Evolutionary conservation across 2,113 vertebrate genomes (phyloP), one percentile per base, ranked within the genome.

Genomic region (Phalacrocorax carbo): DNA sequence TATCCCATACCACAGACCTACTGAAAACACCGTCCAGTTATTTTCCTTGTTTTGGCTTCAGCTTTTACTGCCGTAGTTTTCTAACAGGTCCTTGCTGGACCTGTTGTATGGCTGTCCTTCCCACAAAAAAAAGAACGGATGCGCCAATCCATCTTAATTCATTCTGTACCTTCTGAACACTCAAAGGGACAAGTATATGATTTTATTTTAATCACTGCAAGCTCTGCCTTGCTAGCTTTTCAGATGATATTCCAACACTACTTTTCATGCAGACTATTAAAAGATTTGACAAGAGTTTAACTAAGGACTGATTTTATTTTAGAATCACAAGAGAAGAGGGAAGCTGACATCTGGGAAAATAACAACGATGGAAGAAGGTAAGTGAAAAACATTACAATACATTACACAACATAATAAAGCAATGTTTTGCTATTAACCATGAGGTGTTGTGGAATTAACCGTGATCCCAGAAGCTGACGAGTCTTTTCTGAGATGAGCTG

Each of bases 211-310:
- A 86, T n/a, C 60, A 19, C 51, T 81, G 1, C 64, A 86, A 81
- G 1, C 38, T 83, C 64, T 82, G 42, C 23, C 62, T 54, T 30
- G 22, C 34, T 62, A 86, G 26, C 21, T 73, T 52, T 52, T 81
- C 64, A 78, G 27, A 46, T 78, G 29, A 49, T 81, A 78, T 29
- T 73, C 46, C 64, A 73, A 71, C 4, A 49, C 19, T 32, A 23
- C 10, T 54, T 94, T 70, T 84, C 15, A 42, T 27, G 55, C 29
- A 70, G 42, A 81, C 26, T 87, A 72, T 51, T 64, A 82, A 78
- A 82, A 71, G 60, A 46, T 75, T n/a, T 86, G 77, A 84, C 69
- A 93, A 60, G 17, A 84, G 71, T 91, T 92, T 86, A 90, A 92
- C 72, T 91, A 70, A 82, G 72, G 76, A 42, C 54, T 80, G 5